Base-by-base conservation (phyloP, 2,113 vertebrate species). In the Theropithecus gelada region DNA sequence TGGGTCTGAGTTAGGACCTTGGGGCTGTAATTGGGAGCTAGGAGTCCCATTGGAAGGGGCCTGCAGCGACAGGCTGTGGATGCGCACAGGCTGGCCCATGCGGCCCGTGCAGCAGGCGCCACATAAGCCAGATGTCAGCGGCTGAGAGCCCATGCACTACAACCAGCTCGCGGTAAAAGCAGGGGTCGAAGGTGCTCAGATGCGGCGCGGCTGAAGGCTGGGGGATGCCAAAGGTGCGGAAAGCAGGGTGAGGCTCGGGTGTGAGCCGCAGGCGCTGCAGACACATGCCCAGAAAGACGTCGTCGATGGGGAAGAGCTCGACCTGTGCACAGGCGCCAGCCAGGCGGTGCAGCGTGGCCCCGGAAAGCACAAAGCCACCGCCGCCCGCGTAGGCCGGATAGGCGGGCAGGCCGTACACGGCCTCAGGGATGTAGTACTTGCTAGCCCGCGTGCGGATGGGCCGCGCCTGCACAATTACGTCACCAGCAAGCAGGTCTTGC, bases 41-140 rank as follows among this genome's bases (percentile, higher is more conserved):
- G 11, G 90, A 32, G 22, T 90, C 97, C 99, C 99, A 99, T 55
- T 90, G 98, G 93, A 99, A 99, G 73, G 98, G 97, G 79, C 95
- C 83, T 0, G 97, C 97, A 7, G 59, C 93, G 4, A 57, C 90
- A 57, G 97, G 98, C 73, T 96, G 95, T 1, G 59, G 90, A 68
- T 98, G 99, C 22, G 99, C 99, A 88, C 99, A 99, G 95, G 98
- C 99, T 20, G 99, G 98, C 6, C 93, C 61, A 0, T 16, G 98
- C 18, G 99, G 99, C 93, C 99, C 99, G 7, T 99, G 99, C 50
- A 99, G 99, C 48, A 99, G 98, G 94, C 99, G 99, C 99, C 99
- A 99, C 99, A 99, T 99, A 0, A 99, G 99, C 99, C 99, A 99
- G 97, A 99, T 99, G 98, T 99, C 99, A 0, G 99, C 99, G 2